These are phyloP conservation scores for Malurus melanocephalus DNA, from an alignment of 2,113 vertebrate species.

Conservation along the genomic window DNA sequence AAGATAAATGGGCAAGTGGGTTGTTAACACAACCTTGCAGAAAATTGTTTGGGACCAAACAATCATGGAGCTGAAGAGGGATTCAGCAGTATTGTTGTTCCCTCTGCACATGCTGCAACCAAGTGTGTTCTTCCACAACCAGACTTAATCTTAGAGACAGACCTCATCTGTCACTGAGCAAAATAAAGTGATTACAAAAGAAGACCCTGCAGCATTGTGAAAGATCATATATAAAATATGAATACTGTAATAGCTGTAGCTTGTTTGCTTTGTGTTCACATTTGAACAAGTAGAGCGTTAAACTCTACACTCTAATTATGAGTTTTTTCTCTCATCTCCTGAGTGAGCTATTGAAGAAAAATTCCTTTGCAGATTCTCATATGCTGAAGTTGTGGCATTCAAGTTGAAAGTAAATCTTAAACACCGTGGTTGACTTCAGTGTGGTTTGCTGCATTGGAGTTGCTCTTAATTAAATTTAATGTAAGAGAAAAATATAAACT, in stretches of 20 bases:
- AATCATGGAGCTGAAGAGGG: background rate
- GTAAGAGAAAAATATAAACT: background rate
- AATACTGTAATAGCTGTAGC: background rate
- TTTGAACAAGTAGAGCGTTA: background rate
- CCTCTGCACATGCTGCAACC: rapidly evolving
- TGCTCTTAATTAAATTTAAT: background rate
- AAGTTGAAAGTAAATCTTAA: background rate
- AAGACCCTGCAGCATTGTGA: background rate
- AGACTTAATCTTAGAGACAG: rapidly evolving
- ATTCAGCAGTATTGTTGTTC: background rate
- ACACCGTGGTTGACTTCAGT: background rate
- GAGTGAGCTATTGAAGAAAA: background rate
- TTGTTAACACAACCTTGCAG: background rate
- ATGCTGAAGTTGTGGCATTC: background rate
- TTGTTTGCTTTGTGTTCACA: background rate
- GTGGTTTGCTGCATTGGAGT: background rate
- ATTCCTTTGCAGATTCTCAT: background rate
- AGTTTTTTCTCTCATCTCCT: background rate
- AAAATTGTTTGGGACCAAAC: background rate
- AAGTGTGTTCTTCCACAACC: background rate
- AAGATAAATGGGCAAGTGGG: background rate
- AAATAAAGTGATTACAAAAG: background rate
- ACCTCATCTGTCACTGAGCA: background rate
- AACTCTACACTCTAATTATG: background rate
- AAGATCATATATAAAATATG: background rate